Evolutionary conservation across 2,888 invertebrate genomes (phyloP).

Genomic region (Pammene aurita): DNA sequence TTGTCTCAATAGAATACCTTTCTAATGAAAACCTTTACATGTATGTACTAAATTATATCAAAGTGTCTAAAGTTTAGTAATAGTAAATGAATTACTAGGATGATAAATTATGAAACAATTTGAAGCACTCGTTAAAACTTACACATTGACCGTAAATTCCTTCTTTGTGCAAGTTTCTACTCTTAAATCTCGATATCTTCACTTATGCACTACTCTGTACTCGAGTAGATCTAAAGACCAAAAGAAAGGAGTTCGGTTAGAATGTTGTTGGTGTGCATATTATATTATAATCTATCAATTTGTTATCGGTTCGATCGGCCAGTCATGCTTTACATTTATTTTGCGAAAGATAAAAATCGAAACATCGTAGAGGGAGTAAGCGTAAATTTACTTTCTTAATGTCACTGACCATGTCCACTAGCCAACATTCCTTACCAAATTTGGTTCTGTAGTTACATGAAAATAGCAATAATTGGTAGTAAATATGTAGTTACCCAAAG

Average conservation of each 20-base stretch:
- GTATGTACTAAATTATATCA: constrained; percentile 73
- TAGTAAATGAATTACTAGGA: constrained; percentile 81
- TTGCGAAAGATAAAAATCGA: constrained; percentile 14
- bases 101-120: constrained; percentile 76
- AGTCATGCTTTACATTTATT: constrained; percentile 27
- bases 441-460: constrained; percentile 63
- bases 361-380: constrained; percentile 30
- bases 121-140: constrained; percentile 82
- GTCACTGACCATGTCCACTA: constrained; percentile 25
- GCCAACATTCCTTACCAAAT: constrained; percentile 28
- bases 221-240: constrained; percentile 79
- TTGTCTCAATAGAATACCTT: constrained; percentile 13
- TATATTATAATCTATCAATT: constrained; percentile 44
- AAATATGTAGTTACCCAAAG: constrained; percentile 62
- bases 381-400: constrained; percentile 31
- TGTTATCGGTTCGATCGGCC: constrained; percentile 41
- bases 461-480: constrained; percentile 70
- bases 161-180: constrained; percentile 75
- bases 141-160: constrained; percentile 80
- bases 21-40: constrained; percentile 49
- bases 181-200: constrained; percentile 73
- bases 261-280: constrained; percentile 61
- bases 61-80: constrained; percentile 75
- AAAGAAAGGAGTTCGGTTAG: constrained; percentile 71
- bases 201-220: constrained; percentile 70